Conservation (phyloP, 2,113 vertebrate species). For the Cochlearius cochlearius region DNA sequence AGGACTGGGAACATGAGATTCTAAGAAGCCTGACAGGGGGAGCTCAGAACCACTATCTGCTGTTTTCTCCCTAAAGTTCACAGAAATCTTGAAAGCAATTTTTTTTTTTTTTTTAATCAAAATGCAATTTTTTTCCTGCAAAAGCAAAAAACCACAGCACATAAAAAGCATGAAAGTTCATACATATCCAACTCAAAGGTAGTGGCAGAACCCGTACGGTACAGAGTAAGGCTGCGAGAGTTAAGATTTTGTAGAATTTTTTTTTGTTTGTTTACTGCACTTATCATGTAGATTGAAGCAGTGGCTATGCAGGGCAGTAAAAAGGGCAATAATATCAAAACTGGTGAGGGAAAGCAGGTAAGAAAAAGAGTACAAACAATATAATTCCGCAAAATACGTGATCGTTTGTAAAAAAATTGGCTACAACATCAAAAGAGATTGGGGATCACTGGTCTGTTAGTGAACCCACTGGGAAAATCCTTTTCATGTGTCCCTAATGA, state of each 20-base stretch:
- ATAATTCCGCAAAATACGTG: background rate
- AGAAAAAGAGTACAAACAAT: background rate
- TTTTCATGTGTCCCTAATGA: rapidly evolving
- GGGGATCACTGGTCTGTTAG: background rate
- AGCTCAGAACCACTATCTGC: background rate
- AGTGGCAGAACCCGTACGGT: background rate
- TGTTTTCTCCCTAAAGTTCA: background rate
- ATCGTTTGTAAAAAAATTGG: background rate
- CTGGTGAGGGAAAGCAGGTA: background rate
- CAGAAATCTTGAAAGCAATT: background rate
- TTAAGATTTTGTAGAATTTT: background rate
- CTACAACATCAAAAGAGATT: background rate
- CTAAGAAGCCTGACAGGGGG: background rate
- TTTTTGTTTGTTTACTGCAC: background rate
- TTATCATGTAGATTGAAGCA: background rate
- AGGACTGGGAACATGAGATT: background rate
- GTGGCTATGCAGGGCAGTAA: background rate
- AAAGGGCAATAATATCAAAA: background rate
- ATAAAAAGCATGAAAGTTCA: background rate
- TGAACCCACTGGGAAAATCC: background rate
- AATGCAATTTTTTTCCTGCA: background rate
- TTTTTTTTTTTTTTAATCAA: background rate
- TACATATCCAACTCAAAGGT: background rate
- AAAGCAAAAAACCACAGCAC: background rate
- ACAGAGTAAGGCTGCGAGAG: background rate